Conservation (phyloP, 1,140 invertebrate genomes). For the Papilio aristodemus region DNA sequence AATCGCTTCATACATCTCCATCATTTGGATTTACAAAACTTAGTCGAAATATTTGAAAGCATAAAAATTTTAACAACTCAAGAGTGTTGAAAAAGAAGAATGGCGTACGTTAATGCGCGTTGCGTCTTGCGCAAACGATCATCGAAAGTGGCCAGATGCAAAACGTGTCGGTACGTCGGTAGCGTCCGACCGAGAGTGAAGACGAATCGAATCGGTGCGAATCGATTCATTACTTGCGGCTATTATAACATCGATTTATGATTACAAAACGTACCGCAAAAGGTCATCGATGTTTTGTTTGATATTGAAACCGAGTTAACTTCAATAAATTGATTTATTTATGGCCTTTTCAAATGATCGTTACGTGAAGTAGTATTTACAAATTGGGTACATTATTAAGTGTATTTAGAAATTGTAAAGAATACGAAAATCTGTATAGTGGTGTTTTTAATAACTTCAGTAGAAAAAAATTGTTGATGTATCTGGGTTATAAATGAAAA, state of each 20-base stretch:
- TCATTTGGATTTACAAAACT: conserved; percentile 10
- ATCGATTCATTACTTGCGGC: conserved; percentile 16
- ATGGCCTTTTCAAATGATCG: not conserved
- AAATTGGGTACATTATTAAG: no score
- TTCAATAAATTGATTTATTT: not conserved
- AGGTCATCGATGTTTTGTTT: conserved; percentile 10
- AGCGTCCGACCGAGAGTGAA: conserved; percentile 31
- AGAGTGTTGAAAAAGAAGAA: conserved; percentile 41
- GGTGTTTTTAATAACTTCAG: no score
- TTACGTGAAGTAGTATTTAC: not conserved
- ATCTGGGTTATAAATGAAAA: no score
- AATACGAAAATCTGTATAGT: no score
- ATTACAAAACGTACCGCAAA: conserved; percentile 17
- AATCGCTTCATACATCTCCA: not conserved
- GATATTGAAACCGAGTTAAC: conserved; percentile 22
- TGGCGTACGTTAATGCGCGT: conserved; percentile 43
- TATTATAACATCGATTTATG: conserved; percentile 12
- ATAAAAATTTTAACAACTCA: conserved; percentile 35
- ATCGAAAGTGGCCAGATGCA: conserved; percentile 55
- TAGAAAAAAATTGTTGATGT: no score
- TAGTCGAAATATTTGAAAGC: conserved; percentile 33
- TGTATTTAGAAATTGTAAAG: no score
- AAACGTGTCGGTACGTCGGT: conserved; percentile 10
- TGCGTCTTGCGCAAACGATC: conserved; percentile 48
- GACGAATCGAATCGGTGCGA: conserved; percentile 25